phyloP scores from a whole-genome alignment of 1,140 invertebrate genomes.

The Platyscapa corneri region DNA sequence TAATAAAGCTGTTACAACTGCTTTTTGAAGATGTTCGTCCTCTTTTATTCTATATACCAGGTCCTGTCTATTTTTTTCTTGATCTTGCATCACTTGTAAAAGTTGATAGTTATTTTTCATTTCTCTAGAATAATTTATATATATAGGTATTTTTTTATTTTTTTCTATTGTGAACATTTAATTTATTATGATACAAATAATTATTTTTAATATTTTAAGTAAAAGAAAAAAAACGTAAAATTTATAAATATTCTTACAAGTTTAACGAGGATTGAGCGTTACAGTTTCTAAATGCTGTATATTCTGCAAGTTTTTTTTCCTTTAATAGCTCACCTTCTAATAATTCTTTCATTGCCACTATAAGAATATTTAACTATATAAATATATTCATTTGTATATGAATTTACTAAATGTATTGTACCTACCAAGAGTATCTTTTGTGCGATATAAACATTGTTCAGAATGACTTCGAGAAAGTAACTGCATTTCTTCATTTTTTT shows the following conservation, averaged over 20 bases:
- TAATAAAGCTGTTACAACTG: slow-evolving; percentile 81
- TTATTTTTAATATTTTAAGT: neutral
- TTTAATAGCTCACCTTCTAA: slow-evolving; percentile 78
- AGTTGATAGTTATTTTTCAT: slow-evolving; percentile 77
- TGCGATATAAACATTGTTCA: slow-evolving; percentile 68
- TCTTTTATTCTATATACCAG: slow-evolving; percentile 78
- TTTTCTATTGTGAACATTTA: neutral
- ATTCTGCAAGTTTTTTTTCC: slow-evolving; percentile 76
- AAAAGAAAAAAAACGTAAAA: neutral
- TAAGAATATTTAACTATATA: slow-evolving; percentile 57
- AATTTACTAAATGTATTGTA: slow-evolving; percentile 39
- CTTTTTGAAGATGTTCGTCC: slow-evolving; percentile 83
- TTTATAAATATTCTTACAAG: slow-evolving; percentile 62
- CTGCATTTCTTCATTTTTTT: slow-evolving; percentile 78
- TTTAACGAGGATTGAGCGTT: slow-evolving; percentile 76
- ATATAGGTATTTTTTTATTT: slow-evolving; percentile 12
- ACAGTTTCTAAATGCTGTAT: slow-evolving; percentile 77
- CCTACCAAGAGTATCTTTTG: slow-evolving; percentile 70
- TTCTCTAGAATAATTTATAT: slow-evolving; percentile 68
- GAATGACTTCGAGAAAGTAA: slow-evolving; percentile 75
- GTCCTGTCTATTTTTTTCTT: slow-evolving; percentile 77
- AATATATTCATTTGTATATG: neutral
- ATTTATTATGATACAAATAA: neutral
- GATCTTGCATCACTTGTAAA: slow-evolving; percentile 77
- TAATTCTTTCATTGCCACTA: slow-evolving; percentile 80